Base-by-base conservation (phyloP, 2,888 invertebrate species). In the Callimorpha dominula region DNA sequence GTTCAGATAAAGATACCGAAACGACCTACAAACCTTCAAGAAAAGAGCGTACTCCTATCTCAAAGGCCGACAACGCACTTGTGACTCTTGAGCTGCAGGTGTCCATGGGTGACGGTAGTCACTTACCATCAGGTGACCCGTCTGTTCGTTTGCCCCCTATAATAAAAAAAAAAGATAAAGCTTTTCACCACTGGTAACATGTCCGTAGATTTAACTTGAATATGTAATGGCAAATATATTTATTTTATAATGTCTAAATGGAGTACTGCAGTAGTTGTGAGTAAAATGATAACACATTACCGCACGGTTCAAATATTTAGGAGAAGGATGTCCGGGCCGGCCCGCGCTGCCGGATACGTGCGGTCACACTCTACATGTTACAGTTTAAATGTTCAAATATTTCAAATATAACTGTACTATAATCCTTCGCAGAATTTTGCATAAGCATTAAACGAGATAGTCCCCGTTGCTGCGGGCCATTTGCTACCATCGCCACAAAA, bases 291-390 rank as follows among this genome's bases (percentile, higher is more conserved):
- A 68, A 14, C 54, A 43, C 49, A 52, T 50, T 40, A 68, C 49
- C 60, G 46, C 68, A 17, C 12, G 68, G 43, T 40, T 54, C 15
- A 63, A 70, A 73, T 70, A 70, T 72, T 72, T 67, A 64, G 31
- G 17, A 63, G 69, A 54, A 65, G 72, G 73, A 67, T 46, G 54
- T 67, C 73, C 73, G 73, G 62, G 3, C 8, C 66, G 49, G 65
- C 0, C 11, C 65, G 65, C 17, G 15, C 57, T 54, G 1, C 70
- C 57, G 57, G 12, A 4, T 17, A 31, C 46, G 60, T 65, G 65
- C 49, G 71, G 70, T 70, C 64, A 60, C 60, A 31, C 60, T 12
- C 57, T 31, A 60, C 60, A 31, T 60, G 20, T 57, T 9, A 54
- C n/a, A 42, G 65, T 43, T 52, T 71, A 66, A 71, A 50, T 50